A percentile compares a stretch with the other conserved stretches of the same genome.
Conservation (phyloP, 1,140 invertebrate species). For the Temnothorax nylanderi region DNA sequence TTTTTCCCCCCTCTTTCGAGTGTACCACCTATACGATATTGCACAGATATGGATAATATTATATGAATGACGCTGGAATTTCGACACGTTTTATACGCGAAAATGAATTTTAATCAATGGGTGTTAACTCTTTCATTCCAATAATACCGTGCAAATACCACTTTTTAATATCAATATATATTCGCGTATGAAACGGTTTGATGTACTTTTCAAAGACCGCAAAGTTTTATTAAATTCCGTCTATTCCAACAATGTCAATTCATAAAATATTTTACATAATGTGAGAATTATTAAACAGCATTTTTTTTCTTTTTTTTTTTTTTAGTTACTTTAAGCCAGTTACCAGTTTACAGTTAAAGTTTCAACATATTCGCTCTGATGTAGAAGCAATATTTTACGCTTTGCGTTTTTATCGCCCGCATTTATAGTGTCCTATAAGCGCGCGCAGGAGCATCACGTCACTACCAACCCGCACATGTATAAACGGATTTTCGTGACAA, state of each 20-base stretch:
- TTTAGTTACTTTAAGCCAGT: not conserved
- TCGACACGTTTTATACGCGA: not conserved
- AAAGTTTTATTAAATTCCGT: not conserved
- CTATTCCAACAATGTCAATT: not conserved
- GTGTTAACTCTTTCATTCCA: not conserved
- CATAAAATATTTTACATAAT: not conserved
- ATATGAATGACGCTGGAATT: not conserved
- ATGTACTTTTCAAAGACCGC: not conserved
- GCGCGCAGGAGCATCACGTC: constrained; percentile 11
- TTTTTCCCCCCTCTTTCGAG: not conserved
- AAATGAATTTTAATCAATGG: not conserved
- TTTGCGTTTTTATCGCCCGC: constrained; percentile 16
- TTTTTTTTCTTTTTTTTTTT: not conserved
- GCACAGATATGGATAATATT: not conserved
- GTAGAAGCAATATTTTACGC: constrained; percentile 43
- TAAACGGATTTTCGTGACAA: constrained; percentile 52
- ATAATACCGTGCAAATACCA: not conserved
- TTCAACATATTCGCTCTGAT: constrained; percentile 29
- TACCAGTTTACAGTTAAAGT: constrained; percentile 3
- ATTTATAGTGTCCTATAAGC: constrained; percentile 47
- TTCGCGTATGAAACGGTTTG: not conserved
- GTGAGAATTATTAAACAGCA: not conserved
- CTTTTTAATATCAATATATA: constrained; percentile 1
- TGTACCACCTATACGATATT: not conserved
- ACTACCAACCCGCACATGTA: not conserved